Evolutionary conservation across 2,888 invertebrate species (phyloP).

Genomic region (Yponomeuta evonymella): DNA sequence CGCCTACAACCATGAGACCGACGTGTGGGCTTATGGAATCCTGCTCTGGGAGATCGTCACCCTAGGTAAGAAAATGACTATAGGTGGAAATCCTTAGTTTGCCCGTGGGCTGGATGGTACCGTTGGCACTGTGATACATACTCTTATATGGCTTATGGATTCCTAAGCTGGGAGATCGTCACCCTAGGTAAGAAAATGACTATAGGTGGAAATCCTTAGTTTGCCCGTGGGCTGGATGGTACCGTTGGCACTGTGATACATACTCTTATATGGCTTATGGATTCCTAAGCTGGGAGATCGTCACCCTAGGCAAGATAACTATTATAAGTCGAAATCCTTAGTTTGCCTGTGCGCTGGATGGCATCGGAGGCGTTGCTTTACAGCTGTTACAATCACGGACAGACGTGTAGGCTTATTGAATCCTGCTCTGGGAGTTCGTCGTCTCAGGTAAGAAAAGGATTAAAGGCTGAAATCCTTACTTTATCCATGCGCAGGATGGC

Average conservation of each 20-base stretch:
- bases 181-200: slow-evolving; percentile 78
- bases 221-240: background rate
- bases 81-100: too few species aligned
- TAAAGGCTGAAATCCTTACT: too few species aligned
- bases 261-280: too few species aligned
- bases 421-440: slow-evolving; percentile 91
- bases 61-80: slow-evolving; percentile 71
- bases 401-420: slow-evolving; percentile 91
- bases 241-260: background rate
- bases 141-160: too few species aligned
- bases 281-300: slow-evolving; percentile 82
- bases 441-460: slow-evolving; percentile 78
- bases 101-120: too few species aligned
- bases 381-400: slow-evolving; percentile 75
- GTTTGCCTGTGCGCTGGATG: background rate
- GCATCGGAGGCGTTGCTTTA: background rate
- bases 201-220: too few species aligned
- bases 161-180: slow-evolving; percentile 87
- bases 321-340: too few species aligned
- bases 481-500: slow-evolving; percentile 83
- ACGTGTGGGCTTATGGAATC: slow-evolving; percentile 92
- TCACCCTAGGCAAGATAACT: slow-evolving; percentile 80
- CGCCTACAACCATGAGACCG: slow-evolving; percentile 86
- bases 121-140: too few species aligned
- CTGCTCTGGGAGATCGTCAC: slow-evolving; percentile 92